Evolutionary conservation across 2,113 vertebrate species (phyloP).

Genomic region (Neotragus pygmaeus): DNA sequence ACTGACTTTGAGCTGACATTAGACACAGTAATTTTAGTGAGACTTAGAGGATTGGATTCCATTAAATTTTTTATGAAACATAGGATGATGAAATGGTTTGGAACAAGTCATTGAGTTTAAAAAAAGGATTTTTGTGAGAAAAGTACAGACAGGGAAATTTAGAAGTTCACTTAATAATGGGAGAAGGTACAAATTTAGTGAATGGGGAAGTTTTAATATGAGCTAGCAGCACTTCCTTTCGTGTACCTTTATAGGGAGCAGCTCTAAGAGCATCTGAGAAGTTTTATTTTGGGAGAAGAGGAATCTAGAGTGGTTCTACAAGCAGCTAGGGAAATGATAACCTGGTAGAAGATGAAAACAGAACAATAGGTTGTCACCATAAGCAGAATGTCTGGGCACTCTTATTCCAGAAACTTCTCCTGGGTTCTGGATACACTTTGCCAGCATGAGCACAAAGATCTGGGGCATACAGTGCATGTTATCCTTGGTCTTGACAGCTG

Average conservation of each 20-base stretch:
- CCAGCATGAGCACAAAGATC: not conserved
- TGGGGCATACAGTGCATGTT: not conserved
- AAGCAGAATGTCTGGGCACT: not conserved
- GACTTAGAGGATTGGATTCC: constrained; percentile 15
- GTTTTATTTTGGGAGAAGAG: constrained; percentile 46
- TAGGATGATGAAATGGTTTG: constrained; percentile 43
- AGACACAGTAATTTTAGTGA: not conserved
- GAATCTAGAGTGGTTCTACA: constrained; percentile 8
- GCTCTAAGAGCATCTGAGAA: constrained; percentile 18
- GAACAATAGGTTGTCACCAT: not conserved
- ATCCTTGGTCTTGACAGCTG: not conserved
- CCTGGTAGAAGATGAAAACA: not conserved
- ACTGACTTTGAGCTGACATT: not conserved
- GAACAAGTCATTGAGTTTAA: constrained; percentile 51
- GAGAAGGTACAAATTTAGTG: constrained; percentile 60
- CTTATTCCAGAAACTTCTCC: not conserved
- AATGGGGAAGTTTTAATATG: constrained; percentile 52
- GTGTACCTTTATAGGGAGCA: constrained; percentile 13
- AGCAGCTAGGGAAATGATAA: constrained; percentile 37
- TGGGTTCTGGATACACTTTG: not conserved
- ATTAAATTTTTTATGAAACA: constrained; percentile 54
- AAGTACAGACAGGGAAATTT: constrained; percentile 54
- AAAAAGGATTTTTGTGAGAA: constrained; percentile 44
- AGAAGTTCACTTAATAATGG: constrained; percentile 54
- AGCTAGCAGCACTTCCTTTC: not conserved